These are phyloP conservation scores for Danaus melanippus DNA, from an alignment of 1,140 invertebrate species.

Conservation along the genomic window DNA sequence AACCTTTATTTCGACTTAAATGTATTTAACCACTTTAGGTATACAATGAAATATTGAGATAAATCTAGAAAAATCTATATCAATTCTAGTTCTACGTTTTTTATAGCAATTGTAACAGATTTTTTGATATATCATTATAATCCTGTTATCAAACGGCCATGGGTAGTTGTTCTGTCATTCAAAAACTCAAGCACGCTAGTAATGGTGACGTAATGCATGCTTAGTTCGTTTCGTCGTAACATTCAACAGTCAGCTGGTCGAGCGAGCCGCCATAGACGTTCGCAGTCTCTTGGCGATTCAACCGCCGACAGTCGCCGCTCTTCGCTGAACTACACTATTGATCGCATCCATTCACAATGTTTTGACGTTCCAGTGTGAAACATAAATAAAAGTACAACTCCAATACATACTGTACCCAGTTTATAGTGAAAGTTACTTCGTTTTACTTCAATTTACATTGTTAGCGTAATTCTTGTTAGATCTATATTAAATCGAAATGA, in stretches of 20 bases:
- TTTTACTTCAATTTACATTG: neutral
- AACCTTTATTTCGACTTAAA: no score
- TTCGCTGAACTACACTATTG: slow-evolving; percentile 24
- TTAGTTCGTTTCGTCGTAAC: no score
- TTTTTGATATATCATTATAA: no score
- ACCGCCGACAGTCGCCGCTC: slow-evolving; percentile 26
- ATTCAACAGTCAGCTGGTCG: slow-evolving; percentile 5
- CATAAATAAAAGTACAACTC: slow-evolving; percentile 10
- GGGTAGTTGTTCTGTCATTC: no score
- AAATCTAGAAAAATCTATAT: no score
- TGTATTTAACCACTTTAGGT: no score
- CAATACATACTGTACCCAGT: neutral
- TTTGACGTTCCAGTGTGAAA: slow-evolving; percentile 20
- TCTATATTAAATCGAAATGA: slow-evolving; percentile 28
- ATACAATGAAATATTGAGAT: no score
- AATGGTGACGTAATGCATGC: no score
- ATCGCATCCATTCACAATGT: slow-evolving; percentile 46
- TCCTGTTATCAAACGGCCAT: no score
- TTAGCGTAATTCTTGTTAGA: slow-evolving; percentile 1
- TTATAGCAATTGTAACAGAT: no score
- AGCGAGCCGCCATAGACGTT: neutral
- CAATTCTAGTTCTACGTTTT: no score
- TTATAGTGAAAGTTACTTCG: neutral
- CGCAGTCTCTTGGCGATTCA: slow-evolving; percentile 22
- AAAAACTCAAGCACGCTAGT: no score